phyloP scores from a whole-genome alignment of 2,797 vertebrate species.

The Antrozous pallidus region DNA sequence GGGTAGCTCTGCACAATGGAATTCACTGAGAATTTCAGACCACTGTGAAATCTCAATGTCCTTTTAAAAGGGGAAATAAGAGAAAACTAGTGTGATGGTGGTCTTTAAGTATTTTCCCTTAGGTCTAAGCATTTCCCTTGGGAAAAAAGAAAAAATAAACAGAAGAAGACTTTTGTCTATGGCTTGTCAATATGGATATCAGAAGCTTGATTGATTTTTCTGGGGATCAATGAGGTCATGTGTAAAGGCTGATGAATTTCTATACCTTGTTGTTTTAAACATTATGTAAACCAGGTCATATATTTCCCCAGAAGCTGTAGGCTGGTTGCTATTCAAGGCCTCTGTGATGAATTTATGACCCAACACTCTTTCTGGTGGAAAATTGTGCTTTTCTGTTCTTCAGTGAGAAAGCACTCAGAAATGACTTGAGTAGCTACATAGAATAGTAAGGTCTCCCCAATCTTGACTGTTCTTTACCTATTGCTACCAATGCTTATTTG shows the following conservation, averaged over 20 bases:
- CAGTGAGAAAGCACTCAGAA: background rate
- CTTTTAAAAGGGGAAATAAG: slow-evolving; percentile 45
- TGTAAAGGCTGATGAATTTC: slow-evolving; percentile 25
- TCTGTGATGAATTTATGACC: background rate
- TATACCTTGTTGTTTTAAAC: slow-evolving; percentile 52
- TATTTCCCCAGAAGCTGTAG: background rate
- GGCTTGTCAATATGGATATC: slow-evolving; percentile 62
- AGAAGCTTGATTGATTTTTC: slow-evolving; percentile 68
- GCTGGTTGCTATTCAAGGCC: background rate
- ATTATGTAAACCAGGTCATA: background rate
- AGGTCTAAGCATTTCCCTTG: slow-evolving; percentile 35
- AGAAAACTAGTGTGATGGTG: slow-evolving; percentile 43
- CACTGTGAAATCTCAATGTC: slow-evolving; percentile 48
- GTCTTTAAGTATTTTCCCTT: slow-evolving; percentile 57
- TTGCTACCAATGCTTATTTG: background rate
- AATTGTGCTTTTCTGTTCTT: background rate
- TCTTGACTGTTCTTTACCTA: background rate
- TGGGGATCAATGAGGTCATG: slow-evolving; percentile 66
- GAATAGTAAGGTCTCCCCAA: background rate
- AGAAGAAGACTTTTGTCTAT: slow-evolving; percentile 57
- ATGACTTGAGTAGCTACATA: background rate
- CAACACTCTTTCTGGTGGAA: background rate
- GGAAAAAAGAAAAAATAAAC: slow-evolving; percentile 67
- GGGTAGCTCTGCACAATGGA: slow-evolving; percentile 17
- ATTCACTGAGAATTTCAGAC: slow-evolving; percentile 47